phyloP scores from a whole-genome alignment of 2,888 invertebrate species.

The Crepidodera aurea region DNA sequence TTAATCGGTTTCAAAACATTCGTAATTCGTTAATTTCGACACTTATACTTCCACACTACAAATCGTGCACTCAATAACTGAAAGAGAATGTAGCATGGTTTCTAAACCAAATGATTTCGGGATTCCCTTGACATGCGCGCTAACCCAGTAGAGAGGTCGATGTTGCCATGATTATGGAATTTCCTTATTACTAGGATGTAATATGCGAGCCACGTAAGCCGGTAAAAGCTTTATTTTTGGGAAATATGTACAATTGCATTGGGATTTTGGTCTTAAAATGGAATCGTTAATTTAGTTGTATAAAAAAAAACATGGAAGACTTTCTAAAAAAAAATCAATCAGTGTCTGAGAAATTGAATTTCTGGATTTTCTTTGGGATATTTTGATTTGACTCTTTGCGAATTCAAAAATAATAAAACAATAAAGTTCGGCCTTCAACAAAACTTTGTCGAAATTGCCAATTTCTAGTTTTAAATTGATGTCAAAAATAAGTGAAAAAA shows the following conservation, averaged over 20 bases:
- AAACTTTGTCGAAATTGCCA: too few species aligned
- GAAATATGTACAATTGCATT: not conserved
- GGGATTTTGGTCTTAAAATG: not conserved
- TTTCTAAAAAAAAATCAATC: not conserved
- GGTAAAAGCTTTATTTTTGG: not conserved
- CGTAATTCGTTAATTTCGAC: constrained; percentile 33
- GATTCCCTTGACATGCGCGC: constrained; percentile 58
- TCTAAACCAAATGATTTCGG: constrained; percentile 44
- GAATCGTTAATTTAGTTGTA: not conserved
- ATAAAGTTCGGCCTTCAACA: too few species aligned
- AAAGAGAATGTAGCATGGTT: constrained; percentile 34
- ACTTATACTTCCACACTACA: constrained; percentile 19
- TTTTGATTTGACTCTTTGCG: too few species aligned
- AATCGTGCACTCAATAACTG: constrained; percentile 45
- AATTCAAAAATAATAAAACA: too few species aligned
- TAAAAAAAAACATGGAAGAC: not conserved
- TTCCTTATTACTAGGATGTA: not conserved
- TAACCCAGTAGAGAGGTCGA: constrained; percentile 34
- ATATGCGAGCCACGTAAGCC: not conserved
- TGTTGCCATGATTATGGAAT: not conserved
- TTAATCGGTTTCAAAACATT: constrained; percentile 29
- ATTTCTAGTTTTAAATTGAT: too few species aligned
- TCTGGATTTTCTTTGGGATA: too few species aligned
- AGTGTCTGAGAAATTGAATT: too few species aligned
- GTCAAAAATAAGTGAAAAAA: too few species aligned